Evolutionary conservation across 2,888 invertebrate species (phyloP).

Genomic region (Volucella inflata): DNA sequence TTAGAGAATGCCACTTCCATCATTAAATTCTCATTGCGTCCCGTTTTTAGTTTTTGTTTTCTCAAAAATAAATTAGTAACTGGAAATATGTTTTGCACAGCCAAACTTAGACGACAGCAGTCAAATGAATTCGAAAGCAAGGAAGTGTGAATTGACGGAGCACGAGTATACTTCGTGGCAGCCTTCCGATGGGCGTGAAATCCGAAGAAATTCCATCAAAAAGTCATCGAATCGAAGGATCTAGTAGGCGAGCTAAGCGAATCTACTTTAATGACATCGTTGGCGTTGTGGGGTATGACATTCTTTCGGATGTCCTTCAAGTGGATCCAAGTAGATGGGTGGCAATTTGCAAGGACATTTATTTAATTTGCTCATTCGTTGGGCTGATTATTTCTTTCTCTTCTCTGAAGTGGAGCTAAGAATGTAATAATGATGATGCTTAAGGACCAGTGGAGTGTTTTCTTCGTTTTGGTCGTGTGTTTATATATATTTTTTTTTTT

Average conservation of each 20-base stretch:
- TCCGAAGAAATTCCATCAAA: constrained; percentile 22
- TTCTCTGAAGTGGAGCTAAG: constrained; percentile 25
- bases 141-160: no score
- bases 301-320: constrained; percentile 35
- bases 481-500: no score
- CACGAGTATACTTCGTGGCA: not conserved
- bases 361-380: constrained; percentile 43
- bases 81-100: no score
- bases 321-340: not conserved
- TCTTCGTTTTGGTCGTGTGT: no score
- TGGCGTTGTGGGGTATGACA: constrained; percentile 47
- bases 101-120: no score
- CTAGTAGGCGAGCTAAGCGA: constrained; percentile 22
- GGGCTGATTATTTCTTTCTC: not conserved
- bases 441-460: constrained; percentile 7
- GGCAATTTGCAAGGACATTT: constrained; percentile 21
- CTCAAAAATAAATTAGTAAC: no score
- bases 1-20: no score
- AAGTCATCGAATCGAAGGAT: constrained; percentile 44
- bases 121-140: no score
- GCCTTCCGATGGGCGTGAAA: constrained; percentile 4
- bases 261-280: constrained; percentile 67
- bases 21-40: no score
- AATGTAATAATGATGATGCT: constrained; percentile 47
- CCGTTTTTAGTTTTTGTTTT: no score